A percentile compares a stretch with the other conserved stretches of the same genome.
Conservation (phyloP, 2,888 invertebrate genomes). For the Rutpela maculata region DNA sequence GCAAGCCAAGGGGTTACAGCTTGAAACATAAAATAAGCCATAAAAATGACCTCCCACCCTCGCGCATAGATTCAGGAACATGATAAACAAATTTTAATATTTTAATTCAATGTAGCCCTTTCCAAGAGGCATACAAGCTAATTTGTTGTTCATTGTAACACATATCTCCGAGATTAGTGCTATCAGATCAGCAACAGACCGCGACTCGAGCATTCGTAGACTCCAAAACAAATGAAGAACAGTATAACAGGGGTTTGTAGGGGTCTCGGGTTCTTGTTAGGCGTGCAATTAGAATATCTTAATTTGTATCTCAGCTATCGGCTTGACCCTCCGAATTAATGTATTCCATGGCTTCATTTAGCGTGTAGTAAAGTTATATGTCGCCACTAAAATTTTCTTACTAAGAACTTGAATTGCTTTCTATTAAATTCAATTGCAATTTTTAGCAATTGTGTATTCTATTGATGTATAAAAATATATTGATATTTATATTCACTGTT, state of each 20-base stretch:
- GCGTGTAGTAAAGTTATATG: slow-evolving; percentile 24
- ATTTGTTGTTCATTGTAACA: slow-evolving; percentile 35
- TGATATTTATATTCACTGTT: too few relatives aligned
- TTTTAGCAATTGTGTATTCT: not conserved
- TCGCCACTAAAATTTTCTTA: slow-evolving; percentile 28
- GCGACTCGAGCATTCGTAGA: slow-evolving; percentile 44
- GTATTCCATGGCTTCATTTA: slow-evolving; percentile 69
- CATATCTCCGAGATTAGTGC: slow-evolving; percentile 57
- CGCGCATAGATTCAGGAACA: slow-evolving; percentile 48
- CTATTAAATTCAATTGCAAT: not conserved
- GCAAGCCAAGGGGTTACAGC: not conserved
- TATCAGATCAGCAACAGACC: slow-evolving; percentile 60
- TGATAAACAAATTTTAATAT: slow-evolving; percentile 59
- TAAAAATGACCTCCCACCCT: slow-evolving; percentile 50
- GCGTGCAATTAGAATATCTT: slow-evolving; percentile 82
- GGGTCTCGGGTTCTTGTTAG: slow-evolving; percentile 68
- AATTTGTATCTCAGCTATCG: slow-evolving; percentile 79
- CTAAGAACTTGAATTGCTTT: slow-evolving; percentile 7
- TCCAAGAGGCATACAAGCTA: slow-evolving; percentile 53
- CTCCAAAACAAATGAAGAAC: slow-evolving; percentile 64
- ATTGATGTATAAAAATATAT: too few relatives aligned
- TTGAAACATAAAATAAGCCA: slow-evolving; percentile 17
- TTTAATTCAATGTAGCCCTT: slow-evolving; percentile 63
- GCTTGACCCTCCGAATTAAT: slow-evolving; percentile 72
- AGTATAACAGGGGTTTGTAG: slow-evolving; percentile 60